These are phyloP conservation scores for Morelia viridis DNA, from an alignment of 2,797 vertebrate species.

Conservation along the genomic window DNA sequence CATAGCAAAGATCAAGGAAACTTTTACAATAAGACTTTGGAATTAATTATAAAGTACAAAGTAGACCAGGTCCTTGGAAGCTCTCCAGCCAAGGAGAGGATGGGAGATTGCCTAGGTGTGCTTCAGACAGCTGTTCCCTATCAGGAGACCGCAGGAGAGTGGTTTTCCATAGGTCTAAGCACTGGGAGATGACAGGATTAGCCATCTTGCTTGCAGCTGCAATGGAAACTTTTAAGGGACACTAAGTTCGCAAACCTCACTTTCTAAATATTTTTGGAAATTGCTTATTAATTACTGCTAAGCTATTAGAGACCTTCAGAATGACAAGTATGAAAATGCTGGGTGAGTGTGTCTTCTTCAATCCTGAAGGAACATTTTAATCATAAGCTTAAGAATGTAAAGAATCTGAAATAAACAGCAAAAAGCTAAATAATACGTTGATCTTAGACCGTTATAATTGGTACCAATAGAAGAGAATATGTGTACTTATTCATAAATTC, in stretches of 20 bases:
- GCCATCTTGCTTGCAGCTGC: not conserved
- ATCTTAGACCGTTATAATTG: no score
- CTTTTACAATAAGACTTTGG: not conserved
- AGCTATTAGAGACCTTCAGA: not conserved
- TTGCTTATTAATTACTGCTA: not conserved
- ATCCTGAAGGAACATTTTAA: not conserved
- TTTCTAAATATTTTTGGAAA: not conserved
- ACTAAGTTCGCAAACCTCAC: not conserved
- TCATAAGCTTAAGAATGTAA: not conserved
- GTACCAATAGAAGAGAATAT: no score
- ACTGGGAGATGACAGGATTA: not conserved
- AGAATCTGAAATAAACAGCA: no score
- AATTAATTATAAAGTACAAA: no score
- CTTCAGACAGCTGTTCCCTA: not conserved
- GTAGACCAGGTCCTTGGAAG: not conserved
- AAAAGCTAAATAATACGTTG: no score
- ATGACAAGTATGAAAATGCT: not conserved
- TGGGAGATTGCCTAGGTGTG: not conserved
- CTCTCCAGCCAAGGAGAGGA: not conserved
- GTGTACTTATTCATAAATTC: not conserved
- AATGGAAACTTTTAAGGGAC: not conserved
- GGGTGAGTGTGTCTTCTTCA: not conserved
- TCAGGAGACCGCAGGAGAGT: not conserved
- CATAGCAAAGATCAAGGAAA: not conserved
- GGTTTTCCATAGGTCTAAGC: not conserved